Evolutionary conservation across 2,113 vertebrate species (phyloP).

Genomic region (Promerops cafer): DNA sequence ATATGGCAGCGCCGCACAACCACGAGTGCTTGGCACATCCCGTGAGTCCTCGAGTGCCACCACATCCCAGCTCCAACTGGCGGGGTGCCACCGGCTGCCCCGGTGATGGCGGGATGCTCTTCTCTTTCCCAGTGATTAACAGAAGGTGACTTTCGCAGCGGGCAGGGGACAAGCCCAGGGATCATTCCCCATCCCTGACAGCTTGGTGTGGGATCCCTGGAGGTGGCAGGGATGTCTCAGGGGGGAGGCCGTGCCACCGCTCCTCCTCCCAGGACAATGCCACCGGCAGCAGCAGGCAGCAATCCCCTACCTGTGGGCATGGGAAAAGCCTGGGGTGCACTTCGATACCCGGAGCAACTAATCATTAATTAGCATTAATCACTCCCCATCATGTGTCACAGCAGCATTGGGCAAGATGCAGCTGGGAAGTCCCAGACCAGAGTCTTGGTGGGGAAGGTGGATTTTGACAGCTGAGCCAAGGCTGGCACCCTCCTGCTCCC

Average conservation of each 20-base stretch:
- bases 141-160: not conserved
- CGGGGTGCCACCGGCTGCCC: not conserved
- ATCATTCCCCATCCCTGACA: not conserved
- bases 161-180: not conserved
- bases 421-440: not conserved
- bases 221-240: not conserved
- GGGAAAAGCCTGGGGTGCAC: not conserved
- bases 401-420: not conserved
- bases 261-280: not conserved
- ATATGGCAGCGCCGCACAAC: conserved; percentile 51
- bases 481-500: not conserved
- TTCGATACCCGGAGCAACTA: conserved; percentile 1
- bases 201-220: not conserved
- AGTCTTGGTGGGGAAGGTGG: not conserved
- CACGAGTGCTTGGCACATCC: not conserved
- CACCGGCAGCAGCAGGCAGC: not conserved
- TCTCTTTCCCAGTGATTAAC: not conserved
- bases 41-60: conserved; percentile 9
- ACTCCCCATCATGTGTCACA: not conserved
- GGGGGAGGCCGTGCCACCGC: accelerated
- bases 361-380: conserved; percentile 41
- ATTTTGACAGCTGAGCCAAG: not conserved
- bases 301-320: conserved; percentile 12
- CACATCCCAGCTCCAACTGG: not conserved
- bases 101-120: not conserved